Evolutionary conservation across 2,888 invertebrate genomes (phyloP).

Genomic region (Temnothorax rugatulus): DNA sequence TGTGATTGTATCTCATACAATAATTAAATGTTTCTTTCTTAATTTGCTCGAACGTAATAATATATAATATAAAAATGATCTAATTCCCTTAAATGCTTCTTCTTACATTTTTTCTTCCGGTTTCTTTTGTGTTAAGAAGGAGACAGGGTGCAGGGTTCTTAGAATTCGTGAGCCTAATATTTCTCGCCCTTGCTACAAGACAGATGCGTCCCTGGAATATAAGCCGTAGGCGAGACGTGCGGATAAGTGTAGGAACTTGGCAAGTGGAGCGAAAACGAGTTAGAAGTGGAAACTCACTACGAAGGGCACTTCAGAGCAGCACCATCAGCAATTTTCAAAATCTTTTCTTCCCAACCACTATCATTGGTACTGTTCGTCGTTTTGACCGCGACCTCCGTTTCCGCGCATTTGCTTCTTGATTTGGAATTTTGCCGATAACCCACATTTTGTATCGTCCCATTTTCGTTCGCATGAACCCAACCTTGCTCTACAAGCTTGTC

Average conservation of each 20-base stretch:
- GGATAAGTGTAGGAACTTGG: constrained; percentile 33
- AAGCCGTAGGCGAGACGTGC: constrained; percentile 30
- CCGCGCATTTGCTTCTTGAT: constrained; percentile 63
- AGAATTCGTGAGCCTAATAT: background rate
- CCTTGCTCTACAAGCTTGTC: background rate
- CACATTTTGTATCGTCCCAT: constrained; percentile 67
- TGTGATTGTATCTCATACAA: background rate
- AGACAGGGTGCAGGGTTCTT: background rate
- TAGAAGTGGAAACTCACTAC: constrained; percentile 74
- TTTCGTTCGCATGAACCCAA: constrained; percentile 8
- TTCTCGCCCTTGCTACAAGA: background rate
- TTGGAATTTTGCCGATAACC: constrained; percentile 75
- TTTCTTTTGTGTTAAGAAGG: background rate
- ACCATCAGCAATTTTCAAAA: constrained; percentile 83
- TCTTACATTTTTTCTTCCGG: background rate
- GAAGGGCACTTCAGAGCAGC: constrained; percentile 79
- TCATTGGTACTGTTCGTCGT: constrained; percentile 8
- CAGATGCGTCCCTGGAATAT: background rate
- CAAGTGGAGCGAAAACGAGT: constrained; percentile 65
- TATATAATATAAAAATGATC: background rate
- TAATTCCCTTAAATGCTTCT: background rate
- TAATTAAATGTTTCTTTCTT: background rate
- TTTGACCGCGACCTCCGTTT: constrained; percentile 66
- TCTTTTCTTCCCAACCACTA: constrained; percentile 65
- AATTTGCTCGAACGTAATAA: background rate